Evolutionary conservation across 2,113 vertebrate genomes (phyloP).

Genomic region (Corapipo altera): DNA sequence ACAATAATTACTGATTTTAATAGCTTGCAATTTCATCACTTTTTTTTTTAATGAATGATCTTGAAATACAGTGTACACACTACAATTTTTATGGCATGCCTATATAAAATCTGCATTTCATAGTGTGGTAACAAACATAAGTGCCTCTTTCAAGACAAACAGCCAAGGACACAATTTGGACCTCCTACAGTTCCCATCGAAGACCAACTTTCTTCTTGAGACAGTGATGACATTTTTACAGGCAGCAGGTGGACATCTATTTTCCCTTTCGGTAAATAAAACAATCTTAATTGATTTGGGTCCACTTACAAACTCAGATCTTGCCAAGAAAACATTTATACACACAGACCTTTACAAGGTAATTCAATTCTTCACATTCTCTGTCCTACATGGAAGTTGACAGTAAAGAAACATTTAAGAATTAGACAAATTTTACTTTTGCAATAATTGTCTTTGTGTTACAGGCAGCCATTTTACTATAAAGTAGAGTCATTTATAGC

Average conservation of each 20-base stretch:
- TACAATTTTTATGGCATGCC: background rate
- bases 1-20: background rate
- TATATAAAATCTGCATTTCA: background rate
- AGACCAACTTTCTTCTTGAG: background rate
- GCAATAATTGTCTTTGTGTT: background rate
- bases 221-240: conserved; percentile 20
- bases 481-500: background rate
- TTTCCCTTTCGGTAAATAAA: conserved; percentile 41
- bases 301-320: background rate
- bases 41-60: background rate
- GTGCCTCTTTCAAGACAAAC: background rate
- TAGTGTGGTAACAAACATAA: background rate
- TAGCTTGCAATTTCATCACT: background rate
- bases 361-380: background rate
- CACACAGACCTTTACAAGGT: background rate
- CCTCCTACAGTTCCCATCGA: background rate
- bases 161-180: background rate
- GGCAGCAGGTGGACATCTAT: conserved; percentile 42
- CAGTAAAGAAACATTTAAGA: background rate
- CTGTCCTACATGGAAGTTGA: background rate
- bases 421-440: background rate
- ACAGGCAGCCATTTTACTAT: background rate
- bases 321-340: conserved; percentile 27
- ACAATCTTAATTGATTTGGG: conserved; percentile 5
- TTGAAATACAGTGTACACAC: background rate